Percentiles rank a stretch among this genome's conserved stretches.
phyloP scores from a whole-genome alignment of 2,113 vertebrate genomes.

The Tympanuchus pallidicinctus region DNA sequence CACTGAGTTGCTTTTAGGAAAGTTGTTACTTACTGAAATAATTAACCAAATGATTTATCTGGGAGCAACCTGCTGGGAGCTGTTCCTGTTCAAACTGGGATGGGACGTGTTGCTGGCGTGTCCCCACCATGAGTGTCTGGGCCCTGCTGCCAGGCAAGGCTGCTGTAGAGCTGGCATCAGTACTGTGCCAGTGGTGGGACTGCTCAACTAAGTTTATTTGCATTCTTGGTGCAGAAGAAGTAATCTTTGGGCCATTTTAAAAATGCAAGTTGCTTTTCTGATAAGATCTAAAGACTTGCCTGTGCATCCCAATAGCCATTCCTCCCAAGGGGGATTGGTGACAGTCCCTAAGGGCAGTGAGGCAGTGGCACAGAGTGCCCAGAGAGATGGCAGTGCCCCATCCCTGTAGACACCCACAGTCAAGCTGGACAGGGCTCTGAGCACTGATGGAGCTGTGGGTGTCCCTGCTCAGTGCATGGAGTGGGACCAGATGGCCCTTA shows the following conservation, averaged over 20 bases:
- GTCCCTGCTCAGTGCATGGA: no score
- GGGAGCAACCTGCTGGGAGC: neutral
- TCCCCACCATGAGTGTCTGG: rapidly evolving
- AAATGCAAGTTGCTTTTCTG: neutral
- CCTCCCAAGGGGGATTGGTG: neutral
- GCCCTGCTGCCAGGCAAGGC: no score
- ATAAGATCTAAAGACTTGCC: neutral
- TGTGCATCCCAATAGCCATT: rapidly evolving
- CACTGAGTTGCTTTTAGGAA: neutral
- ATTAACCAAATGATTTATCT: neutral
- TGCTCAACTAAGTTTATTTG: neutral
- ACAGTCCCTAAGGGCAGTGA: neutral
- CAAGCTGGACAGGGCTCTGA: no score
- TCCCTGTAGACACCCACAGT: no score
- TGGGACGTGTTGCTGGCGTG: rapidly evolving
- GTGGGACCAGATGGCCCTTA: no score
- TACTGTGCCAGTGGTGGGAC: neutral
- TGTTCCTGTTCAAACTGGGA: neutral
- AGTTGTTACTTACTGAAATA: neutral
- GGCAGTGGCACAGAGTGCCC: neutral
- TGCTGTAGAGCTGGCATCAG: no score
- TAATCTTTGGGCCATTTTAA: neutral
- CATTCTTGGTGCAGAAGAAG: neutral
- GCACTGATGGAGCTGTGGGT: no score
- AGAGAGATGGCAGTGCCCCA: no score